Base-by-base conservation (phyloP, 2,113 vertebrate species). In the Lonchura striata region DNA sequence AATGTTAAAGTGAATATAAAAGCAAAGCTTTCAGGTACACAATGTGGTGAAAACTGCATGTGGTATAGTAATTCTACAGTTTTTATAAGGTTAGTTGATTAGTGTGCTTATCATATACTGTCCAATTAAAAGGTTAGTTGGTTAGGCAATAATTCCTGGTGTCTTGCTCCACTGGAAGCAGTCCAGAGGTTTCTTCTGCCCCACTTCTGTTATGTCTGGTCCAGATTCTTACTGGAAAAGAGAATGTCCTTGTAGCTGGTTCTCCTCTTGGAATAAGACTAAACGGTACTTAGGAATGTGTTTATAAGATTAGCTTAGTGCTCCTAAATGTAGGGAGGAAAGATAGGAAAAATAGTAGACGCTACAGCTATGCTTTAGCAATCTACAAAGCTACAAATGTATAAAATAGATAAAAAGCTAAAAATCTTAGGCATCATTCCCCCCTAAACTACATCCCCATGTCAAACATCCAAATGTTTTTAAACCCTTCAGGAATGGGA, bases 11-110 rank as follows among this genome's bases (percentile, higher is more conserved):
- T 31, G 42, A 75, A n/a, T 59, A 44, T 25, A 44, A 44, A 68
- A 59, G 31, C 9, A 77, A 50, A 59, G 61, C 35, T 66, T 42
- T 35, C 44, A 66, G 61, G 52, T 66, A 85, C 25, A 66, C 35
- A 42, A 30, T 50, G 22, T 25, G 16, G 35, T 2, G 2, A 50
- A 76, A 76, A 31, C 3, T 25, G 31, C 37, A 42, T 0, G 2
- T 31, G 21, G 21, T 50, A 59, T 5, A 86, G 44, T 42, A 76
- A 76, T 25, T 86, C 44, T 75, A 59, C 10, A 14, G 15, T 59
- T 66, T 49, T 57, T 66, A 14, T 35, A 85, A 50, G 7, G 24
- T 39, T 47, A 54, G 18, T n/a, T 37, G 15, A 39, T 64, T 64
- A 75, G 41, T 47, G 46, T 18, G 37, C 18, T 39, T 72, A 54